A percentile compares a stretch with the other conserved stretches of the same genome.
phyloP scores from a whole-genome alignment of 2,113 vertebrate species.

The Nycticryphes semicollaris region DNA sequence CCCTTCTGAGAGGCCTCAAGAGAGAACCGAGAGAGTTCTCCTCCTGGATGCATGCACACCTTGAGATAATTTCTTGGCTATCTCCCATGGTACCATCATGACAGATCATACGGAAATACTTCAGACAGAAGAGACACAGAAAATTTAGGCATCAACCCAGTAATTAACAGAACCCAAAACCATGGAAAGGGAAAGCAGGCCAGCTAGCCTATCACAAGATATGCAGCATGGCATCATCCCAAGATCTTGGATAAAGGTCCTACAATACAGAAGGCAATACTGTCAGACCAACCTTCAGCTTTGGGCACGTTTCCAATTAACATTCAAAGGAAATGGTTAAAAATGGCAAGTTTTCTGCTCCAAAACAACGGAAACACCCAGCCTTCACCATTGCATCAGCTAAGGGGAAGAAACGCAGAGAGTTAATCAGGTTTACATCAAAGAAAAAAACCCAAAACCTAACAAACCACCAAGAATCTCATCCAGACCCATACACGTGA shows the following conservation, averaged over 20 bases:
- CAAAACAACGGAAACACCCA: not conserved
- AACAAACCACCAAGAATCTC: not conserved
- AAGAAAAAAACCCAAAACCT: not conserved
- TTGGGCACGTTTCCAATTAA: not conserved
- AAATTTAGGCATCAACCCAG: not conserved
- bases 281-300: not conserved
- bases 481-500: not conserved
- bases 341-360: not conserved
- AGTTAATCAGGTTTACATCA: not conserved
- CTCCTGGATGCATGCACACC: rapidly evolving
- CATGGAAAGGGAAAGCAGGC: not conserved
- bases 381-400: not conserved
- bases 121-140: not conserved
- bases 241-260: not conserved
- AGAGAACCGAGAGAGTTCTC: not conserved
- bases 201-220: not conserved
- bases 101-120: not conserved
- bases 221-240: not conserved
- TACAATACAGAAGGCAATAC: not conserved
- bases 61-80: not conserved
- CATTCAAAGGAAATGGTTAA: not conserved
- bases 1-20: not conserved
- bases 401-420: not conserved
- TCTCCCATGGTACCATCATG: not conserved
- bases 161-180: not conserved